Percentiles rank a stretch among this genome's conserved stretches.
Evolutionary conservation across 2,113 vertebrate genomes (phyloP).

Genomic region (Brienomyrus brachyistius): DNA sequence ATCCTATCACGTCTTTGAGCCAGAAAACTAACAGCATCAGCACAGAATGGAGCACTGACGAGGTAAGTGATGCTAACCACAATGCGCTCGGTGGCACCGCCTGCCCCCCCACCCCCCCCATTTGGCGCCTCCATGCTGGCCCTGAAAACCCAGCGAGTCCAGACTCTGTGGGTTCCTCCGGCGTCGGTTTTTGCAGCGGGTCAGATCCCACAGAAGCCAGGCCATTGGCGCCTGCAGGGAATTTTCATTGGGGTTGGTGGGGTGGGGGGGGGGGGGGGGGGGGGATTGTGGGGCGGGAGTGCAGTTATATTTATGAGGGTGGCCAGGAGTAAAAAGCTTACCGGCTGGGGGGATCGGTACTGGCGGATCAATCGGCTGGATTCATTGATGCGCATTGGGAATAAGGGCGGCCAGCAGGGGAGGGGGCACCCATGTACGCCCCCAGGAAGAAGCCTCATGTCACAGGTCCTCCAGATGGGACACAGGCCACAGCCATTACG

Average conservation of each 20-base stretch:
- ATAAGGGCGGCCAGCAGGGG: too few species aligned
- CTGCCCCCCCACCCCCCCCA: not conserved
- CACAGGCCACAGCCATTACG: not conserved
- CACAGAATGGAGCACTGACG: slow-evolving; percentile 1
- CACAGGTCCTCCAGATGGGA: not conserved
- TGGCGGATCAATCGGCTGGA: not conserved
- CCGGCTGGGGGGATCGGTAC: not conserved
- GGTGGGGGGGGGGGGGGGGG: too few species aligned
- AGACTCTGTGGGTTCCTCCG: not conserved
- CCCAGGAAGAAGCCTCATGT: not conserved
- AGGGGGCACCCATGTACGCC: too few species aligned
- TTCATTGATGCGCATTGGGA: not conserved
- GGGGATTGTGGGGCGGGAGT: not conserved
- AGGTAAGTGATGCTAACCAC: not conserved
- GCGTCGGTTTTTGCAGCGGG: not conserved
- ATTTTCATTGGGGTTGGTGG: not conserved
- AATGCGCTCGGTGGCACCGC: not conserved
- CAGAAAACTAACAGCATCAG: slow-evolving; percentile 22
- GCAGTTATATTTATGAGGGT: not conserved
- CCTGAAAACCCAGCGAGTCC: not conserved
- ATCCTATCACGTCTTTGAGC: slow-evolving; percentile 23
- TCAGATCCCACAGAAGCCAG: not conserved
- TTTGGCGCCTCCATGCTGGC: not conserved
- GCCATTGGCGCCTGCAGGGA: not conserved
- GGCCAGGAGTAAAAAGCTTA: not conserved